These are phyloP conservation scores for Actinia tenebrosa DNA, from an alignment of 64 coral and sea anemone genomes.

Conservation along the genomic window DNA sequence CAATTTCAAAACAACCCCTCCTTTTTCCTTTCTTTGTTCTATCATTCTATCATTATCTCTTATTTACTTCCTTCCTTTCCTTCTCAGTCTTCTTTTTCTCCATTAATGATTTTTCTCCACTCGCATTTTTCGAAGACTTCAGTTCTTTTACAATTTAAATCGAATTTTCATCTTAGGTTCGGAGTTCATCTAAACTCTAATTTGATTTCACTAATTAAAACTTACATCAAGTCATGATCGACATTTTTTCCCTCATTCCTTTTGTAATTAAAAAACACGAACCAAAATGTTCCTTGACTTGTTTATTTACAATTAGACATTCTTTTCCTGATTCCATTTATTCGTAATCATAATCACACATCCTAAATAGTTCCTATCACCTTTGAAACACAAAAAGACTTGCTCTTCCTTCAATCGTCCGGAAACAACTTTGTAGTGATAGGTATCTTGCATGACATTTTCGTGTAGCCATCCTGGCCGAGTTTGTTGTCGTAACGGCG, in stretches of 20 bases:
- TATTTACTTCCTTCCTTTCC: too few relatives aligned
- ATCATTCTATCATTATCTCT: too few relatives aligned
- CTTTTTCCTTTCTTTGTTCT: not conserved
- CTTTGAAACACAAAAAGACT: not conserved
- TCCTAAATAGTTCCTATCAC: slow-evolving; percentile 8
- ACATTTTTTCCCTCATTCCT: not conserved
- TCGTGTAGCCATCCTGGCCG: not conserved
- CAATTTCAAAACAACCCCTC: not conserved
- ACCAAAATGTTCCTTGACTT: not conserved
- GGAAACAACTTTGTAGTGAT: not conserved
- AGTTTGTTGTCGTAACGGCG: slow-evolving; percentile 12
- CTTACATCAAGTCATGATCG: not conserved
- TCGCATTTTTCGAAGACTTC: not conserved
- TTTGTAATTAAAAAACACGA: not conserved
- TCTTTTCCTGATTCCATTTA: slow-evolving; percentile 3
- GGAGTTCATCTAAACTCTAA: too few relatives aligned
- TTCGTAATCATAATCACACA: not conserved
- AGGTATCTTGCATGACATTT: not conserved
- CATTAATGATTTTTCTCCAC: too few relatives aligned
- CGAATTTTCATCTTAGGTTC: too few relatives aligned
- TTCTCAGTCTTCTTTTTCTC: too few relatives aligned
- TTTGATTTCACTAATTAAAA: not conserved
- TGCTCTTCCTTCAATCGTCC: not conserved
- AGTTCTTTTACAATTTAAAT: too few relatives aligned
- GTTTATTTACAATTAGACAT: slow-evolving; percentile 2